Evolutionary conservation across 2,888 invertebrate genomes (phyloP).

Genomic region (Schrankia costaestrigalis): DNA sequence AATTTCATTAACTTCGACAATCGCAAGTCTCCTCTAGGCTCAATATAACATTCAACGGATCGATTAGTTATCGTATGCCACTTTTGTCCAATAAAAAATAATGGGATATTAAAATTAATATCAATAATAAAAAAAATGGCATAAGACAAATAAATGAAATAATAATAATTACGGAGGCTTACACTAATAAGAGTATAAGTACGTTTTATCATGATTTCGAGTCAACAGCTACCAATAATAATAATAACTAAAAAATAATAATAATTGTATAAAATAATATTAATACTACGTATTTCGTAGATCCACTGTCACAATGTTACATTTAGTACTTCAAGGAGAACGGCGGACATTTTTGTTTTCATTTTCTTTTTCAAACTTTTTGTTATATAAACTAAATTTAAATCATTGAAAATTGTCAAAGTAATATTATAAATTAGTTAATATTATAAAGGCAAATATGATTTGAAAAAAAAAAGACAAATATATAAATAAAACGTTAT

Average conservation of each 20-base stretch:
- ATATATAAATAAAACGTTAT: no score
- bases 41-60: slow-evolving; percentile 4
- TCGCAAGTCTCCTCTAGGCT: slow-evolving; percentile 5
- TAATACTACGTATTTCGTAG: slow-evolving; percentile 38
- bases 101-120: slow-evolving; percentile 9
- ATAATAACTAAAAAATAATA: slow-evolving; percentile 26
- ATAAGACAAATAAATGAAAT: slow-evolving; percentile 15
- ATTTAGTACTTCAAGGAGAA: no score
- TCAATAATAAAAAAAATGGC: slow-evolving; percentile 19
- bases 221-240: slow-evolving; percentile 41
- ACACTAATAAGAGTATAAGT: slow-evolving; percentile 25
- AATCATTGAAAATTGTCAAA: no score
- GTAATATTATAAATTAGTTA: no score
- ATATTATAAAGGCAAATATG: no score
- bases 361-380: no score
- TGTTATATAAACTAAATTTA: no score
- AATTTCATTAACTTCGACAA: no score
- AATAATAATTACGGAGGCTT: slow-evolving; percentile 16
- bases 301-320: slow-evolving; percentile 11
- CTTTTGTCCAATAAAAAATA: no score
- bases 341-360: no score
- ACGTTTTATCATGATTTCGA: slow-evolving; percentile 18
- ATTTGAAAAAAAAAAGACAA: no score
- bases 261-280: slow-evolving; percentile 25
- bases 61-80: slow-evolving; percentile 7